Percentiles rank a stretch among this genome's conserved stretches.
Evolutionary conservation across 2,888 invertebrate species (phyloP).

Genomic region (Drosophila kambysellisi): DNA sequence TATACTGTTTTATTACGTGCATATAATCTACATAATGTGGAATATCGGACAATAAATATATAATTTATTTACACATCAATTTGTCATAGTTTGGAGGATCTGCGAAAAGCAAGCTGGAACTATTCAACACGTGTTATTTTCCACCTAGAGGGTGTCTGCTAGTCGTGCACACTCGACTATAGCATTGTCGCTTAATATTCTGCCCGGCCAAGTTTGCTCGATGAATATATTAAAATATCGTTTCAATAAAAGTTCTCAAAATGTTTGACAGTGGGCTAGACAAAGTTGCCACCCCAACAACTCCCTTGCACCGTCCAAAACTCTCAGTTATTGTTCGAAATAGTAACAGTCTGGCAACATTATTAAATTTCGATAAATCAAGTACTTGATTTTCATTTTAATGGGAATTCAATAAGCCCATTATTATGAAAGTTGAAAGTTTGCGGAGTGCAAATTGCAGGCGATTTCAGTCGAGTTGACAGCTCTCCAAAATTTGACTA

Average conservation of each 20-base stretch:
- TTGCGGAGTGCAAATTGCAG: constrained; percentile 35
- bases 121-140: background rate
- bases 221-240: constrained; percentile 76
- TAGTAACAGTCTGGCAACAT: constrained; percentile 33
- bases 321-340: background rate
- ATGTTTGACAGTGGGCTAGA: constrained; percentile 34
- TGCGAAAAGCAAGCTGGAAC: too few relatives aligned
- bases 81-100: background rate
- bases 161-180: background rate
- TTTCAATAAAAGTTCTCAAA: constrained; percentile 54
- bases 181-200: background rate
- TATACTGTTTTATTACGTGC: background rate
- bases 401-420: constrained; percentile 57
- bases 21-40: too few relatives aligned
- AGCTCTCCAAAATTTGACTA: constrained; percentile 3
- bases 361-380: constrained; percentile 70
- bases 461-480: constrained; percentile 3
- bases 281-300: background rate
- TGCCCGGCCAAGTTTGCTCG: constrained; percentile 47
- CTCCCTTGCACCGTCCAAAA: background rate
- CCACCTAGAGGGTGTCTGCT: background rate
- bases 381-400: constrained; percentile 26
- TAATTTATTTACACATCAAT: background rate
- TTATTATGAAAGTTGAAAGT: constrained; percentile 62
- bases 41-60: background rate